Evolutionary conservation across 1,140 invertebrate genomes (phyloP).

Genomic region (Dolichoris vasculosae): DNA sequence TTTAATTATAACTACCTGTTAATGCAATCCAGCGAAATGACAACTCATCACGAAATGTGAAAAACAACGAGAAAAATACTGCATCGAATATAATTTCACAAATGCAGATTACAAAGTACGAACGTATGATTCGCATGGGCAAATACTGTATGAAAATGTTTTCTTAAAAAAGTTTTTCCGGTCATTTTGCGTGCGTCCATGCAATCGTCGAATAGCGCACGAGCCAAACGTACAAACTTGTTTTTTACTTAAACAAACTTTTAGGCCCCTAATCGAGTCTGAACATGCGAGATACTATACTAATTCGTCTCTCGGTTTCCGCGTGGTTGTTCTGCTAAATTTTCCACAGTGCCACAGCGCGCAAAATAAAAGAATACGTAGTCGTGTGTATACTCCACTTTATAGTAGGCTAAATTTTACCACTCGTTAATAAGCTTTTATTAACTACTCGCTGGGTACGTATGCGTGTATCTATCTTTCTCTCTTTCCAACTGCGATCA

Average conservation of each 20-base stretch:
- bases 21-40: neutral
- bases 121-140: neutral
- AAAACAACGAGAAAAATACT: neutral
- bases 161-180: slow-evolving; percentile 21
- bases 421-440: slow-evolving; percentile 20
- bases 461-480: slow-evolving; percentile 36
- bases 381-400: neutral
- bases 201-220: neutral
- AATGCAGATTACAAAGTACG: slow-evolving; percentile 5
- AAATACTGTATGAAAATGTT: neutral
- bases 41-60: neutral
- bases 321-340: slow-evolving; percentile 1
- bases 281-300: neutral
- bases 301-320: neutral
- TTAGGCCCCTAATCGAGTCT: neutral
- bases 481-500: slow-evolving; percentile 47
- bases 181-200: neutral
- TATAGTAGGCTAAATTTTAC: slow-evolving; percentile 23
- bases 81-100: neutral
- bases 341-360: neutral
- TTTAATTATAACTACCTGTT: neutral
- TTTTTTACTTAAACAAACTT: slow-evolving; percentile 9
- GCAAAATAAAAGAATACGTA: neutral
- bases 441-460: neutral
- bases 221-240: neutral